phyloP scores from a whole-genome alignment of 2,113 vertebrate species.

The Laticauda colubrina region DNA sequence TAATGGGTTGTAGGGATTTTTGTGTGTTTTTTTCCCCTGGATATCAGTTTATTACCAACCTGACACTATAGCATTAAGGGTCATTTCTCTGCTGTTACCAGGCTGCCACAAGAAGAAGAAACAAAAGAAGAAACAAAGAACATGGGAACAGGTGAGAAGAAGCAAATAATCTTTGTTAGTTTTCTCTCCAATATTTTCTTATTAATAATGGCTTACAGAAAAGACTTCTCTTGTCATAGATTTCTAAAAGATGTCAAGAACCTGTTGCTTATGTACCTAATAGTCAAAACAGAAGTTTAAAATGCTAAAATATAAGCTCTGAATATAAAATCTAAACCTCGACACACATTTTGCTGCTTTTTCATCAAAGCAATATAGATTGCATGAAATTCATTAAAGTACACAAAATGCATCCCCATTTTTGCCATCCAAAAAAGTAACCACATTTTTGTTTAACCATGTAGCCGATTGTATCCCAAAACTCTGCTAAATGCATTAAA shows the following conservation, averaged over 20 bases:
- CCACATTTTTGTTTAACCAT: neutral
- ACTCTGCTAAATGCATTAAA: neutral
- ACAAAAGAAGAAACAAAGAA: constrained; percentile 54
- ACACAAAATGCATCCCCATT: neutral
- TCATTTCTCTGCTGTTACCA: constrained; percentile 68
- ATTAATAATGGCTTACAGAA: constrained; percentile 52
- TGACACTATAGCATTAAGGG: constrained; percentile 70
- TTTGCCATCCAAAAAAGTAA: neutral
- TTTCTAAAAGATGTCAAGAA: neutral
- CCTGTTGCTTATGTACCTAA: neutral
- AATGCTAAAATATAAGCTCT: neutral
- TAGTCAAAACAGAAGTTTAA: neutral
- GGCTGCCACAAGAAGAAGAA: constrained; percentile 64
- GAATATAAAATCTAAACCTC: constrained; percentile 17
- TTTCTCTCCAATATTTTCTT: constrained; percentile 57
- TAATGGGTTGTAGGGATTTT: constrained; percentile 45
- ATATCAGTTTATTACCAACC: constrained; percentile 66
- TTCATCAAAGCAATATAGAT: neutral
- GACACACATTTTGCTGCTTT: neutral
- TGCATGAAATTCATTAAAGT: neutral
- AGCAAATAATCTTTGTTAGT: constrained; percentile 35
- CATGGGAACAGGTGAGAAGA: constrained; percentile 42
- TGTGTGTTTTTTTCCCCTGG: constrained; percentile 29
- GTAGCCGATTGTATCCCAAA: neutral
- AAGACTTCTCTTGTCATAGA: constrained; percentile 10